Evolutionary conservation across 2,888 invertebrate genomes (phyloP).

Genomic region (Gymnosoma rotundatum): DNA sequence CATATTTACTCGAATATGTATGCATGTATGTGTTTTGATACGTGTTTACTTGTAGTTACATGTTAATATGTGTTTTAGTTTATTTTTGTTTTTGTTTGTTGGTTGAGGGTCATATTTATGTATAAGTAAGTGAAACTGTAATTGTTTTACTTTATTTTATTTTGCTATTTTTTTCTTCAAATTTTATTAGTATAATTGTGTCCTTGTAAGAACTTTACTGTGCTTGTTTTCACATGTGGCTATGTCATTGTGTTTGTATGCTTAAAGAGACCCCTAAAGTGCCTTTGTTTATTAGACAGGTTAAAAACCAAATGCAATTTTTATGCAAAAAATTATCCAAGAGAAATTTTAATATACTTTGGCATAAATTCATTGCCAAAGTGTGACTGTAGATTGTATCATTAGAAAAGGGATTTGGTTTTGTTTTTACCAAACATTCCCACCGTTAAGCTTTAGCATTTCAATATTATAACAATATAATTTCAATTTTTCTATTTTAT

Average conservation of each 20-base stretch:
- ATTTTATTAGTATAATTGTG: slow-evolving; percentile 13
- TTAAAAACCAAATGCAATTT: slow-evolving; percentile 57
- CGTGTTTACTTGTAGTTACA: neutral
- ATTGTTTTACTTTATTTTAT: slow-evolving; percentile 30
- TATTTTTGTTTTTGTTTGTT: neutral
- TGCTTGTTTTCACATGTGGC: slow-evolving; percentile 16
- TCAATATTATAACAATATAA: too few relatives aligned
- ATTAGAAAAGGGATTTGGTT: neutral
- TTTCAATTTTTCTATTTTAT: too few relatives aligned
- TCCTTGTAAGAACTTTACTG: neutral
- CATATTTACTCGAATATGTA: neutral
- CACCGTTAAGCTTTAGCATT: too few relatives aligned
- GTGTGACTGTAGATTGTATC: neutral
- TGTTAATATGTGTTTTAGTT: neutral
- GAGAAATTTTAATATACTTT: slow-evolving; percentile 37
- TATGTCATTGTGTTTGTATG: slow-evolving; percentile 26
- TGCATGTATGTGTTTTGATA: neutral
- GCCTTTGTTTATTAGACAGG: slow-evolving; percentile 66
- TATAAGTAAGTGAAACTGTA: slow-evolving; percentile 39
- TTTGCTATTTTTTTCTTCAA: slow-evolving; percentile 8
- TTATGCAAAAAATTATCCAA: slow-evolving; percentile 35
- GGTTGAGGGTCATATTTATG: slow-evolving; percentile 42
- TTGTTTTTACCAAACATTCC: neutral
- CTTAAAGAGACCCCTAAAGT: slow-evolving; percentile 53
- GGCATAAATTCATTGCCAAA: slow-evolving; percentile 17